Percentiles rank a stretch among this genome's conserved stretches.
phyloP scores from a whole-genome alignment of 2,888 invertebrate species.

The Terebella lapidaria region DNA sequence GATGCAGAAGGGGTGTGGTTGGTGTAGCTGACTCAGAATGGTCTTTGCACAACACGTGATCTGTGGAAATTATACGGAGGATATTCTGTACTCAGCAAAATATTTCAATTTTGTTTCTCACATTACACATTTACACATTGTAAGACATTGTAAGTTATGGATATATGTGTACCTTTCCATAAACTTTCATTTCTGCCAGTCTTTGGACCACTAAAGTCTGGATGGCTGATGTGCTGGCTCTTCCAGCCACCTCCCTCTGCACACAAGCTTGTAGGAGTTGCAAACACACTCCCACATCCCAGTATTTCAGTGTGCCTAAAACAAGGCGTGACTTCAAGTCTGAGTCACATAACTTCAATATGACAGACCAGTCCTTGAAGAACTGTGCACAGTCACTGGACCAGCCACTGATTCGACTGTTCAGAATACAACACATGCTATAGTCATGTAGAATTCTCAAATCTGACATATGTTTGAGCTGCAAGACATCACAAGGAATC shows the following conservation, averaged over 20 bases:
- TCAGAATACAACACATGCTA: background rate
- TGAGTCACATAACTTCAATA: constrained; percentile 29
- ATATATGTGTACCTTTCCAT: constrained; percentile 34
- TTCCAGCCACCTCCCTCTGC: constrained; percentile 9
- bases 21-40: background rate
- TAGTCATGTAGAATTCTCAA: background rate
- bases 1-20: background rate
- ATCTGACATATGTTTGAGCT: background rate
- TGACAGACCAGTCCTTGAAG: constrained; percentile 13
- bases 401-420: background rate
- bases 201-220: constrained; percentile 23
- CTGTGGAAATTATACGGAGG: too few relatives aligned
- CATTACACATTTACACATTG: too few relatives aligned
- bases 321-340: constrained; percentile 32
- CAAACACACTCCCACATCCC: constrained; percentile 36
- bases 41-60: background rate
- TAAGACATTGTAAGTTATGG: too few relatives aligned
- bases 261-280: constrained; percentile 36
- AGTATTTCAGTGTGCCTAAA: constrained; percentile 29
- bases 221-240: background rate
- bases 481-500: background rate
- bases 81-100: too few relatives aligned
- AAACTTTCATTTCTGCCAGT: constrained; percentile 32
- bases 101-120: too few relatives aligned
- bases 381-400: too few relatives aligned